These are phyloP conservation scores for Xiphydria camelus DNA, from an alignment of 2,888 invertebrate genomes.

Conservation along the genomic window DNA sequence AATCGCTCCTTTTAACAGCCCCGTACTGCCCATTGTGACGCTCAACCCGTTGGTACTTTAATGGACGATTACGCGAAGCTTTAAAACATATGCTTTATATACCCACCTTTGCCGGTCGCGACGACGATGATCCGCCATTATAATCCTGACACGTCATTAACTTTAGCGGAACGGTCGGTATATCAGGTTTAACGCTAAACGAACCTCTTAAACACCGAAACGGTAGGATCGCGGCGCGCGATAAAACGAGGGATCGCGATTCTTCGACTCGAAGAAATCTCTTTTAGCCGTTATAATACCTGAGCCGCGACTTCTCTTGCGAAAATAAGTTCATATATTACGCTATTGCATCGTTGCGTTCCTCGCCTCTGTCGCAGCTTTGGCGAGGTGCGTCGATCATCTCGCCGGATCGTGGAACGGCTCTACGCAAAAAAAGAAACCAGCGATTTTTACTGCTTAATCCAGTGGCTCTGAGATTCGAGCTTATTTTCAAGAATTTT, in stretches of 20 bases:
- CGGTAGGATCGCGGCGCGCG: conserved; percentile 9
- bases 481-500: no score
- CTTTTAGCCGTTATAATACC: no score
- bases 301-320: no score
- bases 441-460: no score
- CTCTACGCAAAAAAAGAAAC: no score
- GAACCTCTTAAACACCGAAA: conserved; percentile 41
- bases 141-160: conserved; percentile 56
- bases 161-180: conserved; percentile 28
- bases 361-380: no score
- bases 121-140: conserved; percentile 52
- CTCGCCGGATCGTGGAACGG: no score
- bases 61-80: conserved; percentile 51
- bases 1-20: conserved; percentile 40
- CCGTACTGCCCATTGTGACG: conserved; percentile 39
- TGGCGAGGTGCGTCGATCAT: no score
- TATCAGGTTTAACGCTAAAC: conserved; percentile 24
- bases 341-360: no score
- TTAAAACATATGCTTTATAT: conserved; percentile 50
- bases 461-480: no score
- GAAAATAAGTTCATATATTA: no score
- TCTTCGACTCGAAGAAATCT: background rate
- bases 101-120: conserved; percentile 34
- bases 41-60: conserved; percentile 41
- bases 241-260: background rate